phyloP scores from a whole-genome alignment of 2,113 vertebrate species.

The Archilochus colubris region DNA sequence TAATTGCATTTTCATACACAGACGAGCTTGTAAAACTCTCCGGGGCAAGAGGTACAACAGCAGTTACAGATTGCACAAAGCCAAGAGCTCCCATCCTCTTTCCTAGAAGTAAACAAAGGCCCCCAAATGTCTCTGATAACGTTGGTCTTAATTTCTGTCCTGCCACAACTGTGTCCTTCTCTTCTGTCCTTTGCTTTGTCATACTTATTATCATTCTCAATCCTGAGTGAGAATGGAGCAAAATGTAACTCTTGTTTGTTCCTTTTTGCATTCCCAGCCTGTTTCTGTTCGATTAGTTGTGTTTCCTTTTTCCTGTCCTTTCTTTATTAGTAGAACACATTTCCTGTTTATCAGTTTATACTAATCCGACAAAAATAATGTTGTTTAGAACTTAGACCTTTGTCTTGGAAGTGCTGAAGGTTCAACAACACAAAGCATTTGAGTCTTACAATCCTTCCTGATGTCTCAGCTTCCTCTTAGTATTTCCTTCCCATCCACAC shows the following conservation, averaged over 20 bases:
- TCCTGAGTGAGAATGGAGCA: neutral
- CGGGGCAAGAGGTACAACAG: neutral
- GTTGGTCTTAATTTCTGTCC: neutral
- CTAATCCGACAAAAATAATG: constrained; percentile 41
- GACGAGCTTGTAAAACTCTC: neutral
- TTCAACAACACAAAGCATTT: neutral
- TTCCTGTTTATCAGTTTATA: constrained; percentile 69
- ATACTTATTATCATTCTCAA: accelerated
- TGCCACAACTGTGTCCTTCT: neutral
- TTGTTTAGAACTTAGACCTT: constrained; percentile 21
- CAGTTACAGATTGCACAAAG: neutral
- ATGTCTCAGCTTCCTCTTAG: neutral
- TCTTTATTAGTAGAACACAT: constrained; percentile 51
- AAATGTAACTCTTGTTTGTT: constrained; percentile 43
- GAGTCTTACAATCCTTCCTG: neutral
- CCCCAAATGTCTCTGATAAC: neutral
- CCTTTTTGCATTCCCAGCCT: constrained; percentile 1
- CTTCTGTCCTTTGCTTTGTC: neutral
- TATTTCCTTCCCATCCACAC: neutral
- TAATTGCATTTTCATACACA: neutral
- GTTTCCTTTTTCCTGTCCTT: constrained; percentile 69
- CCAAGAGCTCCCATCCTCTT: neutral
- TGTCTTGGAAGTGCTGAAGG: neutral
- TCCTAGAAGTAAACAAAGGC: neutral
- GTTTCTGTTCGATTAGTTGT: constrained; percentile 53